Evolutionary conservation across 2,888 invertebrate species (phyloP), one percentile per base, ranked within the genome.

Genomic region (Leptothorax acervorum): DNA sequence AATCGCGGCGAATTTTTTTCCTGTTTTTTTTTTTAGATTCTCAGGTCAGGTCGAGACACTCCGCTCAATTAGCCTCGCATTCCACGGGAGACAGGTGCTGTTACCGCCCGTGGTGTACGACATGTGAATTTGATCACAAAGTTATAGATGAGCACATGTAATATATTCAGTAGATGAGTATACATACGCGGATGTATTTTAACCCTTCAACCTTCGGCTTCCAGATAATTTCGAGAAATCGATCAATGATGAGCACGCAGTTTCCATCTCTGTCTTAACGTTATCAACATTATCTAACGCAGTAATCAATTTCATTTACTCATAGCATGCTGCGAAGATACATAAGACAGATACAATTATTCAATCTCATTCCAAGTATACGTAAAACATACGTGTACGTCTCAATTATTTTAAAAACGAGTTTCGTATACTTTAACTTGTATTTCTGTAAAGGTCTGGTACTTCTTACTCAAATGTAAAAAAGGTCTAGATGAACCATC

Each of bases 21-120:
- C 0, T 35, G 6, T 35, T 35, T 8, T 62, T 62, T 48, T 15
- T n/a, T 15, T n/a, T 5, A 8, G 1, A 51, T 4, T n/a, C 39
- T 39, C 48, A 51, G 71, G 79, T 86, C 81, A 88, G 87, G 83
- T 83, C 84, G 85, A 87, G 85, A 88, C 88, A 87, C 87, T 86
- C 87, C 82, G 90, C 91, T 91, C 92, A 92, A 93, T 93, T 92
- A 93, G 91, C 90, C 87, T 88, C 90, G 91, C 92, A 91, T 92
- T 90, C 91, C 91, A 86, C 78, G 86, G 85, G 86, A 87, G 87
- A 90, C 90, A 87, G 91, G 89, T 87, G 88, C 87, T 89, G 86
- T 87, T 83, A 83, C 90, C 90, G 88, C 90, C 89, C 88, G 90
- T 89, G 87, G 92, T 86, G 90, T 86, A 71, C 86, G 85, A 91